Percentiles rank a stretch among this genome's conserved stretches.
phyloP scores from a whole-genome alignment of 2,113 vertebrate species.

The Pelecanus crispus region DNA sequence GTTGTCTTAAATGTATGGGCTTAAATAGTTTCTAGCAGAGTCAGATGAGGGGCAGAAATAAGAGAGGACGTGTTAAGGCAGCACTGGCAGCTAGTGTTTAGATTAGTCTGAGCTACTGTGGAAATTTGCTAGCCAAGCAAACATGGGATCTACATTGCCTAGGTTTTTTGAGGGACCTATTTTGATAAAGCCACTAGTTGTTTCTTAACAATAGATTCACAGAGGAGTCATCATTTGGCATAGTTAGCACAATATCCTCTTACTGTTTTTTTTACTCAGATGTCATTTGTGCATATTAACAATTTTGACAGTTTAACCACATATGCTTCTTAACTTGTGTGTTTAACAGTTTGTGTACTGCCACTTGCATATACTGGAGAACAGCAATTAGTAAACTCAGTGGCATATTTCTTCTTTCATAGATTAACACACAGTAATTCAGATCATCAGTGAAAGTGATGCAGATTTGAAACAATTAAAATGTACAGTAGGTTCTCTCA shows the following conservation, averaged over 20 bases:
- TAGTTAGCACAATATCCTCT: not conserved
- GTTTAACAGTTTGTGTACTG: not conserved
- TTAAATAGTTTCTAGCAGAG: not conserved
- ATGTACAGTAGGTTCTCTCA: not conserved
- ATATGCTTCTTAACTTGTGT: not conserved
- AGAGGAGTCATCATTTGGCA: not conserved
- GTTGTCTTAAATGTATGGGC: not conserved
- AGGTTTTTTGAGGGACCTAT: not conserved
- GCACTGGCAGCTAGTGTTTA: not conserved
- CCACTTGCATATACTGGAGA: not conserved
- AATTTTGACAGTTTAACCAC: not conserved
- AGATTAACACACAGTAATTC: not conserved
- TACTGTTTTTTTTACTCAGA: not conserved
- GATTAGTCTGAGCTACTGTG: not conserved
- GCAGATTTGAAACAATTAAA: not conserved
- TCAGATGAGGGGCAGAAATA: not conserved
- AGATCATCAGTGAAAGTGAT: not conserved
- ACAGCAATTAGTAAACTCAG: not conserved
- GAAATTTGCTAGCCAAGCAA: not conserved
- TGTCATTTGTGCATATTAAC: not conserved
- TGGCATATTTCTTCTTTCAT: not conserved
- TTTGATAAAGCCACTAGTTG: not conserved
- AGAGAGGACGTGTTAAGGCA: not conserved
- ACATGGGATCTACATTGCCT: not conserved
- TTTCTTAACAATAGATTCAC: not conserved